phyloP scores from a whole-genome alignment of 2,797 vertebrate genomes.

The Anabacerthia variegaticeps region DNA sequence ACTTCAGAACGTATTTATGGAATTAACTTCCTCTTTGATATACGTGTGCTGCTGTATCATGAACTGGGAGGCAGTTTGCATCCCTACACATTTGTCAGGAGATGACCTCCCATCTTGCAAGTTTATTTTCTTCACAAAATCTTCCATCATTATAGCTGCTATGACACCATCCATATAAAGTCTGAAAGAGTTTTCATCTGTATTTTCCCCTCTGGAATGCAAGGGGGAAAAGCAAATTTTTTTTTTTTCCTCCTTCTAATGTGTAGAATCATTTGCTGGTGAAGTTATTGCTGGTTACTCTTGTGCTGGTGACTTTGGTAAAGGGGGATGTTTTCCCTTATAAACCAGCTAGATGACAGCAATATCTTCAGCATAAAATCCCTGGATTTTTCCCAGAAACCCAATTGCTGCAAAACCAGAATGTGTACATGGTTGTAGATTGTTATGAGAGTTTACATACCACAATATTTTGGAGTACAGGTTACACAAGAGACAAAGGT shows the following conservation, averaged over 20 bases:
- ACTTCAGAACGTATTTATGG: slow-evolving; percentile 17
- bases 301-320: neutral
- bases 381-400: neutral
- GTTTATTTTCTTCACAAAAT: neutral
- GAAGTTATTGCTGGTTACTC: neutral
- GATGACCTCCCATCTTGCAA: neutral
- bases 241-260: neutral
- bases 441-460: fast-evolving
- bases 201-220: neutral
- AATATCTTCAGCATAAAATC: neutral
- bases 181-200: neutral
- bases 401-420: neutral
- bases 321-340: neutral
- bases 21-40: slow-evolving; percentile 26
- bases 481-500: neutral
- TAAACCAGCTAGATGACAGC: neutral
- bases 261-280: neutral
- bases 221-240: neutral
- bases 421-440: fast-evolving
- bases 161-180: neutral
- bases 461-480: neutral
- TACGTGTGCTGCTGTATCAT: neutral
- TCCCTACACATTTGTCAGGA: neutral
- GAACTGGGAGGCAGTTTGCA: neutral
- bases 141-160: neutral